Evolutionary conservation across 2,888 invertebrate genomes (phyloP).

Genomic region (Diadegma fenestrale): DNA sequence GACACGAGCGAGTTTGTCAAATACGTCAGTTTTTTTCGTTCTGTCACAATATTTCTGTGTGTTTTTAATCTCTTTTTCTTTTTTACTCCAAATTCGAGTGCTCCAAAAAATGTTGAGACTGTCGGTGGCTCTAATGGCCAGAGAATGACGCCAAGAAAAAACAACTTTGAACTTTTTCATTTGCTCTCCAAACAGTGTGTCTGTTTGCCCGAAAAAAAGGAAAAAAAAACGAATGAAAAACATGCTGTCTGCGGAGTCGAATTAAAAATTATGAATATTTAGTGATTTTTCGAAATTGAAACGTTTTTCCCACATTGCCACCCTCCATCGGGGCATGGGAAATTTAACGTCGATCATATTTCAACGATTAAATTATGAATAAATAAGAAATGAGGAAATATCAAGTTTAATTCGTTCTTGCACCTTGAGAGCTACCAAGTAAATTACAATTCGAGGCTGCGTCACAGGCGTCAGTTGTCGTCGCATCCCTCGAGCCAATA

Average conservation of each 20-base stretch:
- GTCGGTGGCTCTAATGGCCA: neutral
- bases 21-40: constrained; percentile 9
- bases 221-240: neutral
- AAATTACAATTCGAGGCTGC: neutral
- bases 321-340: no score
- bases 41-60: constrained; percentile 3
- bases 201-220: neutral
- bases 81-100: neutral
- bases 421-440: neutral
- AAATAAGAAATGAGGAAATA: constrained; percentile 1
- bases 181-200: constrained; percentile 18
- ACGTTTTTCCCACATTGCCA: no score
- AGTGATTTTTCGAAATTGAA: neutral
- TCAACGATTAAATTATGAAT: neutral
- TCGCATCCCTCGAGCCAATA: constrained; percentile 17
- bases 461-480: constrained; percentile 4
- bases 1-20: constrained; percentile 2
- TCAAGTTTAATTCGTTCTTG: neutral
- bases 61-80: neutral
- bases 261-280: neutral
- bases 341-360: no score
- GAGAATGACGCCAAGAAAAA: neutral
- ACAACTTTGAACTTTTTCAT: constrained; percentile 6
- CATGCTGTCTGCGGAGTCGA: neutral
- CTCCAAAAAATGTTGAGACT: neutral